These are phyloP conservation scores for Acromyrmex echinatior DNA, from an alignment of 1,140 invertebrate species.

Conservation along the genomic window DNA sequence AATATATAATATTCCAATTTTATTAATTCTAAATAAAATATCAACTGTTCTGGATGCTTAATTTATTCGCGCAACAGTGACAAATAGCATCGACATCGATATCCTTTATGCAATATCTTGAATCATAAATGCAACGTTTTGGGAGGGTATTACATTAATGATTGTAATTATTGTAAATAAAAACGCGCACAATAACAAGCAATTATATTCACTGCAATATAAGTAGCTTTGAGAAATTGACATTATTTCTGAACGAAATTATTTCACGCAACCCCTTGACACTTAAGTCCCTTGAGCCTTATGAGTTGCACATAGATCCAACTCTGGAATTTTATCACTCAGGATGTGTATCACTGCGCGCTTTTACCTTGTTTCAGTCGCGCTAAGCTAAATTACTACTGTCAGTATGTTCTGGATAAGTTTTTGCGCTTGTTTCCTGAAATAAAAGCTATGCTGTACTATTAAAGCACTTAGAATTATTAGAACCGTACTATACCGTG, in stretches of 20 bases:
- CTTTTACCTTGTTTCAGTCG: constrained; percentile 33
- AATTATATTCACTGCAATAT: background rate
- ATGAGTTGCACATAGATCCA: background rate
- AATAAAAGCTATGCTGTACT: constrained; percentile 43
- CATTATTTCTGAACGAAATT: constrained; percentile 7
- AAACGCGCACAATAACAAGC: background rate
- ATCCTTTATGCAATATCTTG: background rate
- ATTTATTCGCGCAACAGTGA: background rate
- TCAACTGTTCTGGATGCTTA: background rate
- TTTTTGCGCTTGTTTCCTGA: constrained; percentile 38
- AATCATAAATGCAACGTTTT: constrained; percentile 2
- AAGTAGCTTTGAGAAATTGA: constrained; percentile 10
- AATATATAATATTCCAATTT: constrained; percentile 12
- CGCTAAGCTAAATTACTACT: constrained; percentile 48
- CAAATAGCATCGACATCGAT: background rate
- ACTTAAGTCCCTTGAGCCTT: background rate
- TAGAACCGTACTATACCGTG: constrained; percentile 13
- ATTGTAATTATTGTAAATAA: constrained; percentile 4
- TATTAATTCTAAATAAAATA: background rate
- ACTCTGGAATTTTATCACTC: constrained; percentile 23
- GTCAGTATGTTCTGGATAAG: constrained; percentile 6
- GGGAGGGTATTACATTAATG: background rate
- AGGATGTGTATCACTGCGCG: constrained; percentile 3
- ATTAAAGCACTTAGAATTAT: constrained; percentile 56
- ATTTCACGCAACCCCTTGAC: background rate